Base-by-base conservation (phyloP, 2,888 invertebrate genomes). In the Tenthredo distinguenda region DNA sequence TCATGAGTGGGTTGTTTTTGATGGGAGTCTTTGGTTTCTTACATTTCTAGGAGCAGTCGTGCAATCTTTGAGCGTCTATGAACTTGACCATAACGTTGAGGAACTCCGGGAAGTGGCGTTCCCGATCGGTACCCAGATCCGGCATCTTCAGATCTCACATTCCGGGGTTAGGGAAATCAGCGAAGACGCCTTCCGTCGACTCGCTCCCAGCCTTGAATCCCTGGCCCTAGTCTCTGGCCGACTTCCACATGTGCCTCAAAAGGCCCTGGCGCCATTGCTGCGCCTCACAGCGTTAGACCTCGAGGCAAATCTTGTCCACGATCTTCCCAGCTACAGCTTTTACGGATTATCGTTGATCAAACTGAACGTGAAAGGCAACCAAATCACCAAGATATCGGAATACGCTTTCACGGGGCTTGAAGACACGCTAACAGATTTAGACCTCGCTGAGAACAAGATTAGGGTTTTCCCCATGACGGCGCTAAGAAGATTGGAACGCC, bases 51-150 rank as follows among this genome's bases (percentile, higher is more conserved):
- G 90, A 58, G 92, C 93, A 12, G 94, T 94, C 65, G 94, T 98
- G 90, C 98, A 98, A 93, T 98, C 98, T 79, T 95, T 98, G 91
- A 98, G 97, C 91, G 96, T 98, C 91, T 98, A 98, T 94, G 98
- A 98, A 93, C 95, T 98, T 90, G 98, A 98, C 94, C 96, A 96
- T 89, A 96, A 96, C 89, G 96, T 97, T 89, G 96, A 96, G 87
- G 96, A 96, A 89, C 95, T 98, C 84, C 96, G 96, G 87, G 94
- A 96, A 87, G 96, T 96, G 89, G 95, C 97, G 89, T 98, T 98
- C 93, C 97, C 97, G 85, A 94, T 96, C 34, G 95, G 95, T 40
- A 93, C 96, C 85, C 96, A 95, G 92, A 96, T 97, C 93, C 96
- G 95, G 89, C 97, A 96, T 94, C 95, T 97, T 91, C 98, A 96